Percentiles rank a stretch among this genome's conserved stretches.
phyloP scores from a whole-genome alignment of 2,797 vertebrate species.

The Gallinago stenura region DNA sequence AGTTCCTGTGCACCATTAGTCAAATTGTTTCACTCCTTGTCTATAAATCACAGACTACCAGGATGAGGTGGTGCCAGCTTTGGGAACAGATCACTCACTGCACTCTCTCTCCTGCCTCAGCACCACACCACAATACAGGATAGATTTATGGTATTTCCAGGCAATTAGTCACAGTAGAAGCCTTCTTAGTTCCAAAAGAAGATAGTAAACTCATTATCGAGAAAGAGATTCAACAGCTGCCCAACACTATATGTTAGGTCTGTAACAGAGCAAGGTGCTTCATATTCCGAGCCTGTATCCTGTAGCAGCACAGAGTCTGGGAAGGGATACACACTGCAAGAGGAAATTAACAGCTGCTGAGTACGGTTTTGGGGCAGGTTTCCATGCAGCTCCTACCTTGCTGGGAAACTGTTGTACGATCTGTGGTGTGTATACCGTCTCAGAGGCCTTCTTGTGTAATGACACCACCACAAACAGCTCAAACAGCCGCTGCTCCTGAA shows the following conservation, averaged over 20 bases:
- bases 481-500: conserved; percentile 95
- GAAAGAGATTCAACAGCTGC: neutral
- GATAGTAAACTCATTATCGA: neutral
- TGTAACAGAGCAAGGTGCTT: neutral
- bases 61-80: neutral
- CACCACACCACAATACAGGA: neutral
- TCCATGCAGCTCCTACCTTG: conserved; percentile 81
- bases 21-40: neutral
- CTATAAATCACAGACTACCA: neutral
- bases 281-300: neutral
- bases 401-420: conserved; percentile 96
- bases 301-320: neutral
- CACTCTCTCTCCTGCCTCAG: neutral
- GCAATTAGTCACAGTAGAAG: neutral
- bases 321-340: neutral
- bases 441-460: conserved; percentile 86
- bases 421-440: conserved; percentile 86
- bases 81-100: neutral
- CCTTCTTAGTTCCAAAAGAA: neutral
- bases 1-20: neutral
- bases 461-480: conserved; percentile 98
- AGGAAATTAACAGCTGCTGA: neutral
- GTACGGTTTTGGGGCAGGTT: neutral
- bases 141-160: neutral
- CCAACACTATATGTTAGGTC: neutral